Base-by-base conservation (phyloP, 2,797 vertebrate species). In the Zenarchopterus dispar region DNA sequence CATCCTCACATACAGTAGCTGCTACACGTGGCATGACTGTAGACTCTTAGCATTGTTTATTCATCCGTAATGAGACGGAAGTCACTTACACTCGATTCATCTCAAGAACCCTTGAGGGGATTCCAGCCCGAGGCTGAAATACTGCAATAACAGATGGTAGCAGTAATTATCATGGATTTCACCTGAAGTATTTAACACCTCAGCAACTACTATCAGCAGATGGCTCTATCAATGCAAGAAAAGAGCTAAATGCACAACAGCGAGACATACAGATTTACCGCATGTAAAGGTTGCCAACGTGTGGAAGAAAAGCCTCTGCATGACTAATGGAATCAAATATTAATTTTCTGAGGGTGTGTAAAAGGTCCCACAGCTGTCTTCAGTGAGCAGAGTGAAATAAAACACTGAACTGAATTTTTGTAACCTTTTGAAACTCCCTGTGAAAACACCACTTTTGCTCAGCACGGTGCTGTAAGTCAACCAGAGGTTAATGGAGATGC, bases 401-500 rank as follows among this genome's bases (percentile, higher is more conserved):
- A 31, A 58, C 53, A 10, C 31, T 22, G 48, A 74, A 6, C 52
- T 1, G 6, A 65, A 73, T 64, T 15, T 24, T 24, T 21, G 46
- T 47, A 45, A 65, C 76, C 55, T 64, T 67, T 60, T 54, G 22
- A 49, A 68, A 67, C 54, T 47, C 67, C 47, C 43, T 67, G 67
- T 57, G 52, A 49, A 67, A 66, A 63, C 44, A 41, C 0, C 4
- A n/a, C 60, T 46, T 23, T 33, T n/a, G 60, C 60, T 62, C 10
- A 23, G 22, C 41, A 62, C 16, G 0, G 10, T 2, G 5, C 60
- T 41, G 56, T 61, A 62, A 50, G 78, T 82, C 55, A 55, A 21
- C 0, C 49, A 50, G 23, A 63, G 69, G 67, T 47, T 77, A 75
- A 81, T 80, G 59, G 65, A 72, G 56, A 63, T 44, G 59, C 10